Percentiles rank a stretch among this genome's conserved stretches.
These are phyloP conservation scores for Buphagus erythrorhynchus DNA, from an alignment of 2,797 vertebrate genomes.

Conservation along the genomic window DNA sequence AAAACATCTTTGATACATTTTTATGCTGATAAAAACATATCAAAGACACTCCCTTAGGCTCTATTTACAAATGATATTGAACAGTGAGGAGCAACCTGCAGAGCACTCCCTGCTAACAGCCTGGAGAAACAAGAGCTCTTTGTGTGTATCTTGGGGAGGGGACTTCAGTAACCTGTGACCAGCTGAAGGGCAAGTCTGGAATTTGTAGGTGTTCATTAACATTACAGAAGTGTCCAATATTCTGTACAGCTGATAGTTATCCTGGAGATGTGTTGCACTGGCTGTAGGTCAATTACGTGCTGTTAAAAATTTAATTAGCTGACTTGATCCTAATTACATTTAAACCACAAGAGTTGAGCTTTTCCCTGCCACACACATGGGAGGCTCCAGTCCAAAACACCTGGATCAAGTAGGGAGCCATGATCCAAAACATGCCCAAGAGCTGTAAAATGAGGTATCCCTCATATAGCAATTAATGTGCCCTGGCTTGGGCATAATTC, in stretches of 20 bases:
- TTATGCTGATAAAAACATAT: background rate
- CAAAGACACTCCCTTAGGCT: background rate
- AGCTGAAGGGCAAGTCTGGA: background rate
- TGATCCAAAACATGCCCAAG: background rate
- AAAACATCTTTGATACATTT: background rate
- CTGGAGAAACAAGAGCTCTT: background rate
- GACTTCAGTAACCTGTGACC: background rate
- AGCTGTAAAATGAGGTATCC: background rate
- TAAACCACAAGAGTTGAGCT: background rate
- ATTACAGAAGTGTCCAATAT: background rate
- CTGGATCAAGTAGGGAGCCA: background rate
- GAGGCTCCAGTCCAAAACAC: background rate
- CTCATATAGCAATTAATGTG: background rate
- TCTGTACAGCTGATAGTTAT: background rate
- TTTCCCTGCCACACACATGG: background rate
- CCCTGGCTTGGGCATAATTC: background rate
- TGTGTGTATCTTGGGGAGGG: background rate
- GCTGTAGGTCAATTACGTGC: background rate
- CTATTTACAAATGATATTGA: background rate
- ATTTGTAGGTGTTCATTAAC: background rate
- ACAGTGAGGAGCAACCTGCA: background rate
- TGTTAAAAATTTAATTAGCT: background rate
- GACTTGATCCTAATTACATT: background rate
- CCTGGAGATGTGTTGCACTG: background rate
- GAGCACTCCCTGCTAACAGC: background rate